A percentile compares a stretch with the other conserved stretches of the same genome.
Evolutionary conservation across 2,888 invertebrate genomes (phyloP).

Genomic region (Macrophya annulata): DNA sequence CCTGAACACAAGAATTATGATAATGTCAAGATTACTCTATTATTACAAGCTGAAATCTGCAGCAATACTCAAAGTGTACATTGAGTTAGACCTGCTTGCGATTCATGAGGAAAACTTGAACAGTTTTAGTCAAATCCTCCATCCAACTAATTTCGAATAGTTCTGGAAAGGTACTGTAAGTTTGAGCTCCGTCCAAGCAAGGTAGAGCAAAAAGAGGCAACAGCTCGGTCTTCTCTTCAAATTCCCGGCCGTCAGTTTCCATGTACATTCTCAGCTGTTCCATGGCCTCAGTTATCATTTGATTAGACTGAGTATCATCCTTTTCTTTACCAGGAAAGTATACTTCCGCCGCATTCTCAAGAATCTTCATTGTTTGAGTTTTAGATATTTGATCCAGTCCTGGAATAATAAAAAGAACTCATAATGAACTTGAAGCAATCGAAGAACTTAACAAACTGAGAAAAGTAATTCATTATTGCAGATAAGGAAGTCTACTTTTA

Average conservation of each 20-base stretch:
- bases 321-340: not conserved
- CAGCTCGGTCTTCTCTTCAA: slow-evolving; percentile 81
- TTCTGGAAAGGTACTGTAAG: slow-evolving; percentile 81
- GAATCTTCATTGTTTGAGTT: slow-evolving; percentile 11
- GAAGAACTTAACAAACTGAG: not conserved
- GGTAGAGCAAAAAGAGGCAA: slow-evolving; percentile 82
- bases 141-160: slow-evolving; percentile 77
- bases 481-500: slow-evolving; percentile 19
- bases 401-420: not conserved
- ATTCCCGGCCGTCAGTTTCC: slow-evolving; percentile 78
- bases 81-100: slow-evolving; percentile 60
- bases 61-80: slow-evolving; percentile 14
- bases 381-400: slow-evolving; percentile 5
- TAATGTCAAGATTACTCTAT: not conserved
- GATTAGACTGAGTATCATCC: slow-evolving; percentile 14
- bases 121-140: slow-evolving; percentile 62
- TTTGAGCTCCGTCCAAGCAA: slow-evolving; percentile 81
- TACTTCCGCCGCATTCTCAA: slow-evolving; percentile 26
- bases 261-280: slow-evolving; percentile 76
- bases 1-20: not conserved
- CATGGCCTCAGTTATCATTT: slow-evolving; percentile 67
- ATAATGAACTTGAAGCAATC: not conserved
- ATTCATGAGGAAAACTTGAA: slow-evolving; percentile 64
- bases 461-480: not conserved
- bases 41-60: slow-evolving; percentile 23